Evolutionary conservation across 2,797 vertebrate species (phyloP), one percentile per base, ranked within the genome.

Genomic region (Notolepis coatsorum): DNA sequence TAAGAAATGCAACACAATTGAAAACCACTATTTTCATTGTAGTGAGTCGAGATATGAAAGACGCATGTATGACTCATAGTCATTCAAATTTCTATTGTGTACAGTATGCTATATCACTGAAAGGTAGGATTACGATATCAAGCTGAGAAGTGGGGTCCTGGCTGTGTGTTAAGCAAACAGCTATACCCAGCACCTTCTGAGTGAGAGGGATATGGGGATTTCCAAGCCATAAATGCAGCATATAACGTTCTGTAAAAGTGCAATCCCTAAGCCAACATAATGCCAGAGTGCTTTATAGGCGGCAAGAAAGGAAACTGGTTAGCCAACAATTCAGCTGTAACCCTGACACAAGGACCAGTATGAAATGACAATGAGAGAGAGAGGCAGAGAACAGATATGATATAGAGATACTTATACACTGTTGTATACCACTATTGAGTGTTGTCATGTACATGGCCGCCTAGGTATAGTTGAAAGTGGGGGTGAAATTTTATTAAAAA

Each of bases 181-280:
- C 28, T 38, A 33, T 38, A 0, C 7, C 7, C 23, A 7, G 15
- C 20, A 46, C 25, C 25, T 12, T n/a, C 17, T 30, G n/a, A 24
- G 51, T 53, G 46, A 42, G 56, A 60, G 20, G 31, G 48, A 71
- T 52, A 50, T 50, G 73, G 13, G 5, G 50, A 48, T 64, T 65
- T 70, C 28, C 12, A 24, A 18, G 43, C 23, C 27, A 10, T 49
- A 68, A 52, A 61, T 74, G 67, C 65, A 55, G 37, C 58, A 18
- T 8, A 69, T 47, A 8, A 13, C 38, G 23, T 64, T 73, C 35
- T 45, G 54, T 61, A 58, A 75, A 74, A 68, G 7, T 42, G 25
- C 46, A 64, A 52, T 69, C 31, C 28, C 73, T 63, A 23, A 75
- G 73, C 25, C 13, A 1, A 63, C 31, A 51, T 63, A 70, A 65